Percentiles rank a stretch among this genome's conserved stretches.
Conservation (phyloP, 1,140 invertebrate genomes). For the Drosophila setifemur region DNA sequence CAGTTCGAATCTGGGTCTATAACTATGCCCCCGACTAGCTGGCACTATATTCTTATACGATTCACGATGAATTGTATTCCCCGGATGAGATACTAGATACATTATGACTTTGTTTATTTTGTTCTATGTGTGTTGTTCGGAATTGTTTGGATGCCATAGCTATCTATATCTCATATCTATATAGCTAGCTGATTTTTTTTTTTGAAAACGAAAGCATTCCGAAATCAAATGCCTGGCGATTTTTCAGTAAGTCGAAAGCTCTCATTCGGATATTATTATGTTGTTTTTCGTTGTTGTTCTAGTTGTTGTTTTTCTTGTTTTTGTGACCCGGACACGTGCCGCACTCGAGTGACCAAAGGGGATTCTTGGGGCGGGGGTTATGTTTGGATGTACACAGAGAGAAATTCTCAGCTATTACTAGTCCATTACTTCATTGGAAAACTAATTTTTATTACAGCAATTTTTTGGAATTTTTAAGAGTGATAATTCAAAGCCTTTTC, state of each 20-base stretch:
- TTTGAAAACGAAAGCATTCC: slow-evolving; percentile 35
- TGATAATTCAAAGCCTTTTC: too few relatives aligned
- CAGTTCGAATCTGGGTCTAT: slow-evolving; percentile 5
- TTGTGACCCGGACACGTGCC: slow-evolving; percentile 36
- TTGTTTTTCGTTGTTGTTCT: slow-evolving; percentile 5
- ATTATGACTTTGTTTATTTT: slow-evolving; percentile 37
- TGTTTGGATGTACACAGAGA: slow-evolving; percentile 9
- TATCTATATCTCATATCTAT: slow-evolving; percentile 32
- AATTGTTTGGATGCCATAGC: slow-evolving; percentile 31
- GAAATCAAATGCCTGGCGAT: slow-evolving; percentile 8
- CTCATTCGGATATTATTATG: background rate
- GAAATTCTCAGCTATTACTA: slow-evolving; percentile 5
- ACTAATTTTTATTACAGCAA: too few relatives aligned
- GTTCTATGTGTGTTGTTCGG: slow-evolving; percentile 1
- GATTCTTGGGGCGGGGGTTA: background rate
- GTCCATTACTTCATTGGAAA: too few relatives aligned
- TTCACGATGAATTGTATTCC: slow-evolving; percentile 1
- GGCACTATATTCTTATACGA: slow-evolving; percentile 7
- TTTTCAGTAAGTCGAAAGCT: slow-evolving; percentile 22
- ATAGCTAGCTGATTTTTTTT: background rate
- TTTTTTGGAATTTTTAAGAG: background rate
- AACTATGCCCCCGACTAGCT: slow-evolving; percentile 8
- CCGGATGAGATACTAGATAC: slow-evolving; percentile 6
- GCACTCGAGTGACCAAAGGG: slow-evolving; percentile 25
- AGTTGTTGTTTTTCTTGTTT: background rate